Evolutionary conservation across 2,113 vertebrate species (phyloP).

Genomic region (Merops nubicus): DNA sequence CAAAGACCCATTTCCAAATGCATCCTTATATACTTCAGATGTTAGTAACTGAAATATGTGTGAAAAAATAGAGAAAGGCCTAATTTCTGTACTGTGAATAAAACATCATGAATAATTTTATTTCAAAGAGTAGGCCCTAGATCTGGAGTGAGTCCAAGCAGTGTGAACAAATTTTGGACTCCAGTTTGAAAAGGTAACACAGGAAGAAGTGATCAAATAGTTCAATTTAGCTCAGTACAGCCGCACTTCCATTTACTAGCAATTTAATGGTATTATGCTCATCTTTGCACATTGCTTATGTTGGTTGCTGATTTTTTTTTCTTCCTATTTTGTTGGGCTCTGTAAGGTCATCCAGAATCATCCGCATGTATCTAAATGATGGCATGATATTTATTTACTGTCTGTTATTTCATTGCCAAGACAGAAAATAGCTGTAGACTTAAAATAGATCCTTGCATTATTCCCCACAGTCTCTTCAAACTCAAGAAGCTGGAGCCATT

Average conservation of each 20-base stretch:
- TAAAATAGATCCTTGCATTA: constrained; percentile 22
- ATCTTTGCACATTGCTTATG: neutral
- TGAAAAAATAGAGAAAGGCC: neutral
- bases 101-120: neutral
- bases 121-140: neutral
- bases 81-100: neutral
- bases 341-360: neutral
- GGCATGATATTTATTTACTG: constrained; percentile 9
- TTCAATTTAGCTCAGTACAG: neutral
- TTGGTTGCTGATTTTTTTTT: neutral
- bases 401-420: constrained; percentile 27
- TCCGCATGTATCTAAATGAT: neutral
- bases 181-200: neutral
- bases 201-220: neutral
- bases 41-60: neutral
- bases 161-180: neutral
- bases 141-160: neutral
- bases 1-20: neutral
- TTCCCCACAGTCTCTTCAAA: neutral
- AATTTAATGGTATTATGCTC: neutral
- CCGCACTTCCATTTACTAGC: neutral
- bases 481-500: neutral
- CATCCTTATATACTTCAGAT: neutral
- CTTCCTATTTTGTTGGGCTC: neutral
- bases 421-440: constrained; percentile 21